These are phyloP conservation scores for Halictus ligatus DNA, from an alignment of 2,888 invertebrate genomes.

Conservation along the genomic window DNA sequence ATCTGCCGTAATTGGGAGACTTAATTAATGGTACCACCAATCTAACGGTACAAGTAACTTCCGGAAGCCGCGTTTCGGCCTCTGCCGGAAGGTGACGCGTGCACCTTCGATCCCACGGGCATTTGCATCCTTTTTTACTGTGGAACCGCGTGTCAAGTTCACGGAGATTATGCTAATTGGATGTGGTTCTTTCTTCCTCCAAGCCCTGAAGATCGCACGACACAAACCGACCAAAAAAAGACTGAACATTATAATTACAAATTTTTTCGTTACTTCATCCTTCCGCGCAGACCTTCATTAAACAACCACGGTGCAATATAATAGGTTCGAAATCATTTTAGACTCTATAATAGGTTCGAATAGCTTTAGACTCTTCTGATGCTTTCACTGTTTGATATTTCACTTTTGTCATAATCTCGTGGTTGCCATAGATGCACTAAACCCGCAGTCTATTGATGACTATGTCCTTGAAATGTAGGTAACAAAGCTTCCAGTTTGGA, in stretches of 20 bases:
- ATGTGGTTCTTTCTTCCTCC: background rate
- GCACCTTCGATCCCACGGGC: constrained; percentile 70
- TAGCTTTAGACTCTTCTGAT: too few species aligned
- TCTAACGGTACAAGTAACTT: constrained; percentile 69
- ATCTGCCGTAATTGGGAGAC: constrained; percentile 70
- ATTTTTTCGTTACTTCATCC: background rate
- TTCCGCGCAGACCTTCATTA: background rate
- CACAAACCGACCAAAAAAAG: background rate
- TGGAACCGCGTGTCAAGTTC: constrained; percentile 60
- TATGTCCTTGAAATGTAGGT: too few species aligned
- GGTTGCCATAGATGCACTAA: too few species aligned
- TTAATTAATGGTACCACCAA: constrained; percentile 66
- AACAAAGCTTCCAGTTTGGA: too few species aligned
- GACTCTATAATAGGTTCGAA: too few species aligned
- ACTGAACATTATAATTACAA: background rate
- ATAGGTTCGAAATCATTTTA: too few species aligned
- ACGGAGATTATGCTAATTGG: constrained; percentile 64
- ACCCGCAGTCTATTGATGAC: too few species aligned
- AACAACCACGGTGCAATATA: background rate
- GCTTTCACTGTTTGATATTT: too few species aligned
- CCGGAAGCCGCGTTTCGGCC: constrained; percentile 56
- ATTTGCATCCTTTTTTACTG: constrained; percentile 71
- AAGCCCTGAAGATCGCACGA: background rate
- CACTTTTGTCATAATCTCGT: too few species aligned
- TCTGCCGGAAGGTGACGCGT: constrained; percentile 49